Evolutionary conservation across 2,797 vertebrate species (phyloP), one percentile per base, ranked within the genome.

Genomic region (Takifugu ocellatus): DNA sequence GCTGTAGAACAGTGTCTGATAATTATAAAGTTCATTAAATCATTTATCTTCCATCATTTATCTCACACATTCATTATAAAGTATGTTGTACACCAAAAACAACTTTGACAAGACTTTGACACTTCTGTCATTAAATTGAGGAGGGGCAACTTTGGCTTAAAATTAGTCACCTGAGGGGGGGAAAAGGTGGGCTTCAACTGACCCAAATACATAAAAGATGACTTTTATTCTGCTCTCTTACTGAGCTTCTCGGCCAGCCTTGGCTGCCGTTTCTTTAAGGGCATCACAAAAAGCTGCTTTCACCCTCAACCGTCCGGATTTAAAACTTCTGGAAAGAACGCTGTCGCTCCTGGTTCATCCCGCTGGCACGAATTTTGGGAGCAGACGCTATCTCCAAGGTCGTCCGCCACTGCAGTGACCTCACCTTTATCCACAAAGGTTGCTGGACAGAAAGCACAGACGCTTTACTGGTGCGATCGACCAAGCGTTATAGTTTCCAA

Each of bases 221-320:
- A 7, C 27, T 29, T 3, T 66, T 56, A n/a, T 29, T 5, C 57
- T 68, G 16, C 54, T 51, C 43, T 56, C 66, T 0, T 74, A 82
- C 80, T 47, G 0, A 75, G 77, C 0, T 2, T 36, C 27, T 75
- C 9, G 26, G 86, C 24, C 5, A 84, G 57, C 0, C 0, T 0
- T 0, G 51, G 50, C 0, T 84, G 15, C 25, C 81, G 63, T 4
- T 10, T 46, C 47, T 21, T 33, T 49, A 16, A 87, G 67, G 8
- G 52, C 61, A 2, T 84, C 50, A 21, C 82, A 89, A 67, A 89
- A 85, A 10, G 82, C 81, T 10, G 74, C 81, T 75, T 78, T 86
- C 55, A 73, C 79, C 3, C 0, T 1, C 1, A 0, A 0, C 6
- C 70, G 79, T 45, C 73, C 81, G 21, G 75, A 3, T 14, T 0